These are phyloP conservation scores for Simalia tracyae DNA, from an alignment of 2,797 vertebrate species.

Conservation along the genomic window DNA sequence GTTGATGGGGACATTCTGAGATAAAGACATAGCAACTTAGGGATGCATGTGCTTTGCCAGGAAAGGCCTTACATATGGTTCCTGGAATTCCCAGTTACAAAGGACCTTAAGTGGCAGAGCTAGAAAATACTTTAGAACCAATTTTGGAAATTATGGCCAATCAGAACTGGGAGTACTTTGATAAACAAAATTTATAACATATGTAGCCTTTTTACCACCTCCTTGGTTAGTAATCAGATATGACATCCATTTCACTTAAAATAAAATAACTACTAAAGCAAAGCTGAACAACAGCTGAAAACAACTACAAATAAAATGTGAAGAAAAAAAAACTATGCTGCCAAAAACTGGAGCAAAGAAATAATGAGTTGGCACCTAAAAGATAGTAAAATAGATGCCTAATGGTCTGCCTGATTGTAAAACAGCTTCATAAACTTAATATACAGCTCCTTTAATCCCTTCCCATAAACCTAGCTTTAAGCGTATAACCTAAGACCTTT, in stretches of 20 bases:
- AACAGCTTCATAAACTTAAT: neutral
- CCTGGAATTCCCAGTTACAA: neutral
- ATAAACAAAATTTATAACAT: neutral
- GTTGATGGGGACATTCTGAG: neutral
- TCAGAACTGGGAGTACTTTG: neutral
- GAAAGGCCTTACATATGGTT: neutral
- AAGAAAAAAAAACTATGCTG: neutral
- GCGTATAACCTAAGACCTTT: neutral
- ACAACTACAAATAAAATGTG: neutral
- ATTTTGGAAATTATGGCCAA: neutral
- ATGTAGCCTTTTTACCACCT: neutral
- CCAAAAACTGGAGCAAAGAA: neutral
- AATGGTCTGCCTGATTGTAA: neutral
- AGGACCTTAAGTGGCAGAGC: neutral
- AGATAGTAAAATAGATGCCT: neutral
- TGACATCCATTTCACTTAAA: neutral
- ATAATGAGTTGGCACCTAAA: neutral
- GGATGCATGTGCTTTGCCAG: neutral
- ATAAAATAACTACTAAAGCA: neutral
- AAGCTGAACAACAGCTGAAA: too few relatives aligned
- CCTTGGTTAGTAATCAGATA: neutral
- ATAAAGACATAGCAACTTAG: neutral
- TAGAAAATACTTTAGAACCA: neutral
- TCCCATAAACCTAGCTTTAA: neutral
- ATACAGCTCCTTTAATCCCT: neutral